phyloP scores from a whole-genome alignment of 2,888 invertebrate genomes.

The Trachelus tabidus region DNA sequence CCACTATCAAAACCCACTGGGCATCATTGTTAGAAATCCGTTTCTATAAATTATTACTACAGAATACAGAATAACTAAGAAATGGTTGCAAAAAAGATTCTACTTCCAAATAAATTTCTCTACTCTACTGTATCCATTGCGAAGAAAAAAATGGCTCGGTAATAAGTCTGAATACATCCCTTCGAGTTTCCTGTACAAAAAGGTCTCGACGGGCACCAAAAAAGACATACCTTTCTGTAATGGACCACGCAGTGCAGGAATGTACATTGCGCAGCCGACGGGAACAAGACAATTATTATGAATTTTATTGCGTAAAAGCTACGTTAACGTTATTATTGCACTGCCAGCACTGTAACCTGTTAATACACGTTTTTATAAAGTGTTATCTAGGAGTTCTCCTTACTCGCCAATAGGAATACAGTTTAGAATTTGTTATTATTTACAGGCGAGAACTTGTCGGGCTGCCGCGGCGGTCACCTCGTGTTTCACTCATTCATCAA shows the following conservation, averaged over 20 bases:
- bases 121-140: neutral
- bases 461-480: neutral
- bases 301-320: neutral
- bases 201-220: neutral
- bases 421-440: neutral
- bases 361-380: neutral
- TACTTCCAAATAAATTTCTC: neutral
- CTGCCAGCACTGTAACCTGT: conserved; percentile 45
- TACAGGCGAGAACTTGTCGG: neutral
- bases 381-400: neutral
- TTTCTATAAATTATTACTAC: neutral
- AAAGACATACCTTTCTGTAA: neutral
- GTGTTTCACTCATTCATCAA: neutral
- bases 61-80: neutral
- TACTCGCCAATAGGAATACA: neutral
- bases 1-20: neutral
- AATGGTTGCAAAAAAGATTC: neutral
- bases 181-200: neutral
- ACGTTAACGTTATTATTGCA: conserved; percentile 39
- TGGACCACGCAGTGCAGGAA: neutral
- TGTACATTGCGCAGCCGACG: neutral
- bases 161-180: neutral
- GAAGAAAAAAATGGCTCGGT: neutral
- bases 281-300: neutral
- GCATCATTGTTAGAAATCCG: neutral